Evolutionary conservation across 2,113 vertebrate genomes (phyloP).

Genomic region (Colaptes auratus): DNA sequence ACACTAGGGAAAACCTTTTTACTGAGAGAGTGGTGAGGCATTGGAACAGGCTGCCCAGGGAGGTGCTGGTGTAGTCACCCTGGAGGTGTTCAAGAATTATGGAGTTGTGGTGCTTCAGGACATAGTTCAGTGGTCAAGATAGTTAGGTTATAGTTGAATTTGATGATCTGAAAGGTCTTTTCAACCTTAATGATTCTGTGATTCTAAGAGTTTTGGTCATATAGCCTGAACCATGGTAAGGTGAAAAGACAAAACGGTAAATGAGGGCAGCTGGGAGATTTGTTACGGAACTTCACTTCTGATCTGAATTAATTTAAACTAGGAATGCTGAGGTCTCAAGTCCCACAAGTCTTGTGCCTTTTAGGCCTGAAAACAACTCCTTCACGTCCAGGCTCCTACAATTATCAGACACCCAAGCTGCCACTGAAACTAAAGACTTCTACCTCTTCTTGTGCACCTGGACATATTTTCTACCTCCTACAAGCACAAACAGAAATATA

Average conservation of each 20-base stretch:
- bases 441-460: neutral
- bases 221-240: neutral
- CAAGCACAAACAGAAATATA: neutral
- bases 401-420: neutral
- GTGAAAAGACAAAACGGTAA: neutral
- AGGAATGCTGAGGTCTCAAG: neutral
- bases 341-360: neutral
- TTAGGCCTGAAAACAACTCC: neutral
- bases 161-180: too few relatives aligned
- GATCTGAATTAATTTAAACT: neutral
- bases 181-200: too few relatives aligned
- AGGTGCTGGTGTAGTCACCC: too few relatives aligned
- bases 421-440: neutral
- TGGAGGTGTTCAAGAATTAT: too few relatives aligned
- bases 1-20: too few relatives aligned
- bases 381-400: neutral
- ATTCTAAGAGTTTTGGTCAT: too few relatives aligned
- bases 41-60: too few relatives aligned
- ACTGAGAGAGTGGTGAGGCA: too few relatives aligned
- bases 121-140: too few relatives aligned
- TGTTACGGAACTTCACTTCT: neutral
- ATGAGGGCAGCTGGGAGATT: neutral
- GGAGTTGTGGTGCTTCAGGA: too few relatives aligned
- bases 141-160: too few relatives aligned
- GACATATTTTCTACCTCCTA: conserved; percentile 12